These are phyloP conservation scores for Tetragonisca angustula DNA, from an alignment of 2,888 invertebrate species.

Conservation along the genomic window DNA sequence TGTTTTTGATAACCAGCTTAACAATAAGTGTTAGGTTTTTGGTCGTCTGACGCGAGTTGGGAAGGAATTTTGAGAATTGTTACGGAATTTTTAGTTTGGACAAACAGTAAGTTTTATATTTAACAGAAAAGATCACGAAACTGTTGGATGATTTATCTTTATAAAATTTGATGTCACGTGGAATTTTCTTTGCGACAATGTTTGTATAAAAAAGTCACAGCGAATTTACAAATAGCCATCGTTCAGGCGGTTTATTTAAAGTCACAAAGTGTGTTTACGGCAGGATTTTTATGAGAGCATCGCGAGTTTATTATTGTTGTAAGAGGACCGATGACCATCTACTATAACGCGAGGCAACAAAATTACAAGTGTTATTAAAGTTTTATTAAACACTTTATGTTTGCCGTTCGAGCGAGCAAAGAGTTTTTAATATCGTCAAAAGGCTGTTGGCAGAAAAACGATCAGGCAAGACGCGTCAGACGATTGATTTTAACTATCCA, in stretches of 20 bases:
- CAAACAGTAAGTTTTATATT: no score
- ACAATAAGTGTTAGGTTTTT: no score
- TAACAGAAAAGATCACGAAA: no score
- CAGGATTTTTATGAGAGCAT: neutral
- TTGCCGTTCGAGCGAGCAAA: neutral
- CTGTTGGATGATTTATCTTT: no score
- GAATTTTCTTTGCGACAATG: no score
- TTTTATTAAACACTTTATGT: neutral
- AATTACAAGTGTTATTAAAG: neutral
- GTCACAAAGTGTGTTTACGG: neutral
- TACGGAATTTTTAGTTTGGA: no score
- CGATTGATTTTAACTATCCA: neutral
- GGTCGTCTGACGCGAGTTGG: no score
- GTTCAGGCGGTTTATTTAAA: neutral
- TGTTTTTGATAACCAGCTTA: neutral
- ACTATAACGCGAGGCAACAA: neutral
- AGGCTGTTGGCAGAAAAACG: conserved; percentile 2
- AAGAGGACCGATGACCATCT: neutral
- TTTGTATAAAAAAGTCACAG: no score
- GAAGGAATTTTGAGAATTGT: no score
- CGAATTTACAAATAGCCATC: no score
- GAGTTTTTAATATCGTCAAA: conserved; percentile 2
- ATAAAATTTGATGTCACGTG: no score
- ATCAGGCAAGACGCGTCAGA: conserved; percentile 1
- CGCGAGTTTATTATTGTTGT: neutral